These are phyloP conservation scores for Gisinianus flammeolus DNA, from an alignment of 2,888 invertebrate genomes.

Conservation along the genomic window DNA sequence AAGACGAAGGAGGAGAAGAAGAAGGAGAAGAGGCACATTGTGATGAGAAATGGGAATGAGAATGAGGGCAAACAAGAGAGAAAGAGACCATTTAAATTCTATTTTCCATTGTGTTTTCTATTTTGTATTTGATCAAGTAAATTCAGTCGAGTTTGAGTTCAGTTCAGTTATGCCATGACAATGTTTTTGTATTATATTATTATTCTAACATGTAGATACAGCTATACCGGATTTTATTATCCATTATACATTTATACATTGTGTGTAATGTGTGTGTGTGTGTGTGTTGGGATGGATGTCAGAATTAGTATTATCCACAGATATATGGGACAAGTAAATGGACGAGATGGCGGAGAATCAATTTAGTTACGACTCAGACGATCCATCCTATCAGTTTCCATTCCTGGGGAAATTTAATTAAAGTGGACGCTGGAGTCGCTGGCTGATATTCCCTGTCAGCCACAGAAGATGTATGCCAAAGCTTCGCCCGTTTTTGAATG, in stretches of 20 bases:
- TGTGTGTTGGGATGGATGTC: neutral
- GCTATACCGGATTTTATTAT: too few species aligned
- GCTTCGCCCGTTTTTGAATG: slow-evolving; percentile 20
- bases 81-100: too few species aligned
- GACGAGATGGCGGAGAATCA: slow-evolving; percentile 23
- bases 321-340: neutral
- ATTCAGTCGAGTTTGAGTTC: neutral
- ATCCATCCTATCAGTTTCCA: slow-evolving; percentile 37
- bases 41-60: too few species aligned
- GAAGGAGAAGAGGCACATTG: neutral
- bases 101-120: too few species aligned
- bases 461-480: slow-evolving; percentile 38
- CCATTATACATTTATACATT: neutral
- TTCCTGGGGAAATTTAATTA: slow-evolving; percentile 39
- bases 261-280: neutral
- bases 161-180: neutral
- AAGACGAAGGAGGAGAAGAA: too few species aligned
- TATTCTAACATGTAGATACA: too few species aligned
- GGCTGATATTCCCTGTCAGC: slow-evolving; percentile 32
- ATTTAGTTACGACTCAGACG: slow-evolving; percentile 27
- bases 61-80: too few species aligned
- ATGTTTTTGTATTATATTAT: too few species aligned
- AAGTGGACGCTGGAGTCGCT: slow-evolving; percentile 28
- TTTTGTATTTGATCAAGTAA: too few species aligned
- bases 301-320: too few species aligned